Evolutionary conservation across 2,888 invertebrate species (phyloP).

Genomic region (Drosophila emarginata): DNA sequence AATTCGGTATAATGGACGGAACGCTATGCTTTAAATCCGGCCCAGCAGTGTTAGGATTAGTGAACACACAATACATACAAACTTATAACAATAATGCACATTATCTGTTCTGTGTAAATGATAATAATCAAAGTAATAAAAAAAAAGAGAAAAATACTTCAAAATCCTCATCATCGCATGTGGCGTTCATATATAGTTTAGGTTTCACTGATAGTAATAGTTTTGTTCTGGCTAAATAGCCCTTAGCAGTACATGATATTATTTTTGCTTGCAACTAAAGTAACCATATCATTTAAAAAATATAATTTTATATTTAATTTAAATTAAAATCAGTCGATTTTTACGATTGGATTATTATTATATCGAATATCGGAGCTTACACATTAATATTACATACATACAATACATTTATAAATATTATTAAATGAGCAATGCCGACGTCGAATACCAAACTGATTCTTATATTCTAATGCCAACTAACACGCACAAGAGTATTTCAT

Average conservation of each 20-base stretch:
- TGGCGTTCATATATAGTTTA: conserved; percentile 14
- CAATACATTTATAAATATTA: conserved; percentile 24
- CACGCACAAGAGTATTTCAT: not conserved
- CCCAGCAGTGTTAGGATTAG: not conserved
- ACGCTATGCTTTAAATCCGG: conserved; percentile 3
- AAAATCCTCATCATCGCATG: not conserved
- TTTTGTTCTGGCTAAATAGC: not conserved
- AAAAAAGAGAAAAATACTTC: not conserved
- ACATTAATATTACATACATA: conserved; percentile 44
- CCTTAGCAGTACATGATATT: not conserved
- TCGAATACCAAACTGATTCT: conserved; percentile 27
- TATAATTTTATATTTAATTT: conserved; percentile 25
- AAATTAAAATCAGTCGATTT: conserved; percentile 64
- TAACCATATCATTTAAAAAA: conserved; percentile 4
- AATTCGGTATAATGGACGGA: not conserved
- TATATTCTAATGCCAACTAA: not conserved
- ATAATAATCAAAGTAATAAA: not conserved
- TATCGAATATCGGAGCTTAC: conserved; percentile 44
- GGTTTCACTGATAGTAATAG: conserved; percentile 13
- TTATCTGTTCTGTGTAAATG: conserved; percentile 24
- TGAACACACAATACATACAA: conserved; percentile 14
- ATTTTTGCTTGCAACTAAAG: not conserved
- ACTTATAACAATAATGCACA: conserved; percentile 42
- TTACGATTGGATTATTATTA: conserved; percentile 46
- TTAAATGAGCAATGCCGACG: conserved; percentile 39